A percentile compares a stretch with the other conserved stretches of the same genome.
Evolutionary conservation across 2,888 invertebrate genomes (phyloP).

Genomic region (Penaeus monodon): DNA sequence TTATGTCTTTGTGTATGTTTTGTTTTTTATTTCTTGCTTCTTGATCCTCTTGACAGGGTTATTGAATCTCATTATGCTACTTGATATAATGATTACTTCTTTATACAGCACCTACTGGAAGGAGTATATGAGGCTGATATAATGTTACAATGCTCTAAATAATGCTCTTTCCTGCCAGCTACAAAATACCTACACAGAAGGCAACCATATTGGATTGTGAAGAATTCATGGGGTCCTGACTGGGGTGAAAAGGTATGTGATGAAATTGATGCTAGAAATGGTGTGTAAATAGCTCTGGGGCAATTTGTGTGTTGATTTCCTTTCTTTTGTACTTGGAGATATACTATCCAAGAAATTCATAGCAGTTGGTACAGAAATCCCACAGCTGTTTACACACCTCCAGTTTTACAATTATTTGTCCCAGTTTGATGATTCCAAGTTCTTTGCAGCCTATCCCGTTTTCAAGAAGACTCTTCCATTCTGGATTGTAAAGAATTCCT

Average conservation of each 20-base stretch:
- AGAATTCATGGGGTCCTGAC: conserved; percentile 73
- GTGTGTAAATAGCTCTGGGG: background rate
- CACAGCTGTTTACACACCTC: no score
- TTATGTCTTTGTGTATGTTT: no score
- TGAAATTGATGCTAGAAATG: background rate
- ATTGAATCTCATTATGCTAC: background rate
- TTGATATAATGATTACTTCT: background rate
- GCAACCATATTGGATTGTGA: conserved; percentile 72
- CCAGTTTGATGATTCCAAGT: background rate
- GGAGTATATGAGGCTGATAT: background rate
- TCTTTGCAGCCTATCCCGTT: conserved; percentile 76
- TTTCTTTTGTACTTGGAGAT: background rate
- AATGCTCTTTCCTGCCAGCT: conserved; percentile 65
- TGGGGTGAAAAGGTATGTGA: conserved; percentile 73
- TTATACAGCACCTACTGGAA: background rate
- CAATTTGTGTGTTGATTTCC: conserved; percentile 28
- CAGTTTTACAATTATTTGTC: no score
- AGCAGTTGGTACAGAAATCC: no score
- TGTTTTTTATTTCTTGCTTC: no score
- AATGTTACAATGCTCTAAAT: conserved; percentile 28
- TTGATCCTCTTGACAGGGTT: no score
- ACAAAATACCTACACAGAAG: conserved; percentile 68
- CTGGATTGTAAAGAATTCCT: conserved; percentile 96
- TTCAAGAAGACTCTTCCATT: conserved; percentile 87
- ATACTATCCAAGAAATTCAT: no score